A percentile compares a stretch with the other conserved stretches of the same genome.
Evolutionary conservation across 1,140 invertebrate species (phyloP).

Genomic region (Phymastichus coffea): DNA sequence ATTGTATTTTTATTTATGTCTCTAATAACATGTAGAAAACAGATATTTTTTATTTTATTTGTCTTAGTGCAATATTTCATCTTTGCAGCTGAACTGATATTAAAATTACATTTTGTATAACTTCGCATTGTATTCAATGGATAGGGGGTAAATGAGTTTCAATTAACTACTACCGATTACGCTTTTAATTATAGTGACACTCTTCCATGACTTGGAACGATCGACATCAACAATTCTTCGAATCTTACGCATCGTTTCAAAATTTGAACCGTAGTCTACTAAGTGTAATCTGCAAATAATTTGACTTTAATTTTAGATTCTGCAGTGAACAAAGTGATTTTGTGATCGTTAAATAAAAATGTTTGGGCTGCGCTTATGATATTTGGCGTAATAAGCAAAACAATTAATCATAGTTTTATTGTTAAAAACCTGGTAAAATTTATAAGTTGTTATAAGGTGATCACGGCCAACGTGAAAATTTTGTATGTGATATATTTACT

Average conservation of each 20-base stretch:
- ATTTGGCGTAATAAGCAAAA: neutral
- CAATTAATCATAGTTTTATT: slow-evolving; percentile 4
- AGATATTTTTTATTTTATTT: slow-evolving; percentile 10
- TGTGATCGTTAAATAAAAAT: slow-evolving; percentile 11
- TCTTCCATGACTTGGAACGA: slow-evolving; percentile 10
- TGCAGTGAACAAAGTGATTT: neutral
- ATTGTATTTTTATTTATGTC: no score
- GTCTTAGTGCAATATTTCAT: slow-evolving; percentile 15
- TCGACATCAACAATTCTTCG: neutral
- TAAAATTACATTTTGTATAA: slow-evolving; percentile 20
- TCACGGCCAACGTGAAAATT: neutral
- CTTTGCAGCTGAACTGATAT: slow-evolving; percentile 18
- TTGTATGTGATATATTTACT: slow-evolving; percentile 15
- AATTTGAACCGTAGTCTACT: neutral
- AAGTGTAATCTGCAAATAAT: slow-evolving; percentile 8
- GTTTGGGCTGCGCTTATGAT: neutral
- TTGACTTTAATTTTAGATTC: slow-evolving; percentile 3
- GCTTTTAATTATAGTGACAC: slow-evolving; percentile 7
- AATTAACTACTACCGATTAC: slow-evolving; percentile 17
- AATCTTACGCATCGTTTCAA: slow-evolving; percentile 5
- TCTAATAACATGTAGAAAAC: no score
- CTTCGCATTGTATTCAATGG: slow-evolving; percentile 19
- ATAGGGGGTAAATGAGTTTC: slow-evolving; percentile 21
- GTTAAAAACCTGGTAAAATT: slow-evolving; percentile 3
- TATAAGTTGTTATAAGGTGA: slow-evolving; percentile 10